Evolutionary conservation across 2,797 vertebrate species (phyloP).

Genomic region (Morelia viridis): DNA sequence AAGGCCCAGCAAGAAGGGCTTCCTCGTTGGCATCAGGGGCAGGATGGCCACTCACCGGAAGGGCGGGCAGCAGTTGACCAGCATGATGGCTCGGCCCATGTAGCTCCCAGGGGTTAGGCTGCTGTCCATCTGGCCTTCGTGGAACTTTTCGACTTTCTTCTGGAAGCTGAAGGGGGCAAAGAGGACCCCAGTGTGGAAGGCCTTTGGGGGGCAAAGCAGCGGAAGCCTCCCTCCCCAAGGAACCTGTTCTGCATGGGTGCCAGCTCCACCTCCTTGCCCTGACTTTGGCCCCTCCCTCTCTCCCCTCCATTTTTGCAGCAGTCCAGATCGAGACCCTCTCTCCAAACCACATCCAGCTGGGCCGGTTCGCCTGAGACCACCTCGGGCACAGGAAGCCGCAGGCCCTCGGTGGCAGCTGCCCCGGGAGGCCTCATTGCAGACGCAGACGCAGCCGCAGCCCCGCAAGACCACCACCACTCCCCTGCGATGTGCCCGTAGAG

Average conservation of each 20-base stretch:
- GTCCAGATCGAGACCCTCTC: not conserved
- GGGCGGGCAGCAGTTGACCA: constrained; percentile 88
- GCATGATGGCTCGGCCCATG: constrained; percentile 79
- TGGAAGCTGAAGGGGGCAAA: constrained; percentile 79
- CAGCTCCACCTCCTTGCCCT: not conserved
- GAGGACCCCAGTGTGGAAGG: not conserved
- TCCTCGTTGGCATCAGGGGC: rapidly evolving
- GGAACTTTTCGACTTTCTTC: constrained; percentile 86
- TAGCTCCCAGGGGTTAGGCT: constrained; percentile 75
- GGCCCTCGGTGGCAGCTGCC: not conserved
- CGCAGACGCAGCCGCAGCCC: not conserved
- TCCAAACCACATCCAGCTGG: too few relatives aligned
- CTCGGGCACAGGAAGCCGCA: not conserved
- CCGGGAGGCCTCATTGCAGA: not conserved
- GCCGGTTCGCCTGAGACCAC: not conserved
- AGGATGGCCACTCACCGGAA: constrained; percentile 76
- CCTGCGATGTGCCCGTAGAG: too few relatives aligned
- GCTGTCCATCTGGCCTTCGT: constrained; percentile 75
- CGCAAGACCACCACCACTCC: too few relatives aligned
- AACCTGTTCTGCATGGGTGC: not conserved
- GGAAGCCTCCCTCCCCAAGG: not conserved
- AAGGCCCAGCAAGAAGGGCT: not conserved
- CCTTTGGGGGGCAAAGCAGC: not conserved
- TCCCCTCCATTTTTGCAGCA: not conserved
- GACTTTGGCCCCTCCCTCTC: not conserved